phyloP scores from a whole-genome alignment of 2,797 vertebrate genomes.

The Hippopotamyrus pictus region DNA sequence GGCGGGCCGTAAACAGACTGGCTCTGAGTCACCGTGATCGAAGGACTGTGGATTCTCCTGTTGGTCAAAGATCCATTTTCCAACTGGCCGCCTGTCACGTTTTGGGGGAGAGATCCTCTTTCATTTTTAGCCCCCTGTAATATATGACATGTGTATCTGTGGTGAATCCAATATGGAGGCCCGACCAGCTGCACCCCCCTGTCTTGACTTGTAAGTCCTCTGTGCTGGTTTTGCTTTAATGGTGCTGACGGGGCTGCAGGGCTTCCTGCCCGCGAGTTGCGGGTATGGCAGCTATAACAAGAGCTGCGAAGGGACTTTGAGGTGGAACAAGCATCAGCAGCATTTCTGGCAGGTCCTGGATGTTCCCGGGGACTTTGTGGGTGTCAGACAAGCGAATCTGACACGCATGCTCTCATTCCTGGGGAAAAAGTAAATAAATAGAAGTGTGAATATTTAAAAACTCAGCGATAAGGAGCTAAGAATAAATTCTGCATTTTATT shows the following conservation, averaged over 20 bases:
- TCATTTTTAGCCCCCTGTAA: neutral
- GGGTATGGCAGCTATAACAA: neutral
- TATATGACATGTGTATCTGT: neutral
- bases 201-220: neutral
- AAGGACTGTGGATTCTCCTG: neutral
- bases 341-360: neutral
- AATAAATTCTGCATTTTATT: neutral
- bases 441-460: neutral
- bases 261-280: neutral
- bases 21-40: neutral
- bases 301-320: neutral
- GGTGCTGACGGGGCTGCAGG: neutral
- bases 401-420: neutral
- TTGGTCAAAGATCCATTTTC: neutral
- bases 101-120: neutral
- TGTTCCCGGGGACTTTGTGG: neutral
- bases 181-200: neutral
- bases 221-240: neutral
- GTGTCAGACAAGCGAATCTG: neutral
- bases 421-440: neutral
- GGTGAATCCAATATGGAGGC: neutral
- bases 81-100: neutral
- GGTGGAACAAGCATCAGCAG: neutral
- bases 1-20: neutral
- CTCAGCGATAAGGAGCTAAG: neutral